These are phyloP conservation scores for Microctonus aethiopoides DNA, from an alignment of 2,888 invertebrate genomes.

Conservation along the genomic window DNA sequence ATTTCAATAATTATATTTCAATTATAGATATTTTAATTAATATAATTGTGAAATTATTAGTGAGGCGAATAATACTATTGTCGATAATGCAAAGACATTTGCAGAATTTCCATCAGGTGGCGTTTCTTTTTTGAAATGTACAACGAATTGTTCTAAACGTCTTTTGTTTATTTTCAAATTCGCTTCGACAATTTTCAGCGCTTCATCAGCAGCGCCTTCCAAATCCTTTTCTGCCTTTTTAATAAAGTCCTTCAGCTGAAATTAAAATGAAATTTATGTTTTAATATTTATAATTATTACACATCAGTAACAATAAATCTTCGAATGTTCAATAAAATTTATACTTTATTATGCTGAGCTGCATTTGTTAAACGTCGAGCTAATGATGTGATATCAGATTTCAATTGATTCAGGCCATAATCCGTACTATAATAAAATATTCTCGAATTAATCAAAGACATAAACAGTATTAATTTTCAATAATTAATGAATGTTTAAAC, in stretches of 20 bases:
- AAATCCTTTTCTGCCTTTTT: not conserved
- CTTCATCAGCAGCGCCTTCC: not conserved
- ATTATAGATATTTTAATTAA: too few species aligned
- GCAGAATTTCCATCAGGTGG: not conserved
- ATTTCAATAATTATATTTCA: too few species aligned
- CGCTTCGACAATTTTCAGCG: not conserved
- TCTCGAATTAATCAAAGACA: not conserved
- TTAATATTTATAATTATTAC: too few species aligned
- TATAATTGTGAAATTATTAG: slow-evolving; percentile 5
- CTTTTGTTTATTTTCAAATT: slow-evolving; percentile 32
- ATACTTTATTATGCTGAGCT: slow-evolving; percentile 34
- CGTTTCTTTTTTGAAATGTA: slow-evolving; percentile 11
- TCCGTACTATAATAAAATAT: slow-evolving; percentile 19
- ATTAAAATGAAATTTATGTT: not conserved
- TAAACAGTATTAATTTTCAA: too few species aligned
- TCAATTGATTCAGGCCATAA: not conserved
- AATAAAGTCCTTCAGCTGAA: slow-evolving; percentile 21
- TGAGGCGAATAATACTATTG: not conserved
- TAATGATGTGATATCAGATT: slow-evolving; percentile 28
- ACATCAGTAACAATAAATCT: too few species aligned
- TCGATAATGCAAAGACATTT: not conserved
- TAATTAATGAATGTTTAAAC: too few species aligned
- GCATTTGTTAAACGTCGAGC: slow-evolving; percentile 32
- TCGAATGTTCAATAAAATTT: too few species aligned
- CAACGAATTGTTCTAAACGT: slow-evolving; percentile 16